A percentile compares a stretch with the other conserved stretches of the same genome.
These are phyloP conservation scores for Cheilosia grossa DNA, from an alignment of 2,888 invertebrate genomes.

Conservation along the genomic window DNA sequence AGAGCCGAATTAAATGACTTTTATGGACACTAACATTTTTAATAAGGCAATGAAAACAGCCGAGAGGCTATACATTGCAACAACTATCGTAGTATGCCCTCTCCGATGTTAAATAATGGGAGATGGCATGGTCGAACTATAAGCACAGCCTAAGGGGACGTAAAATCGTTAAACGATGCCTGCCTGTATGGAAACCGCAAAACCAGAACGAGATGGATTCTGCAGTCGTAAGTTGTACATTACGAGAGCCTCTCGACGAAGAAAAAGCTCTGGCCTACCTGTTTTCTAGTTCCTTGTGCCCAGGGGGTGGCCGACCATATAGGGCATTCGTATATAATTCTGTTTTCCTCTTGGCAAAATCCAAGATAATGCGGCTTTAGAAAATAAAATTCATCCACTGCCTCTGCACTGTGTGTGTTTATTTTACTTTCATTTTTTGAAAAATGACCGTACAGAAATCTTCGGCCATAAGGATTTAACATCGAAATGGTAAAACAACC, in stretches of 20 bases:
- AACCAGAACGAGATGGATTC: conserved; percentile 50
- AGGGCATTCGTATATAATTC: conserved; percentile 13
- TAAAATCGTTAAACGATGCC: conserved; percentile 42
- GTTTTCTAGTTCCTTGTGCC: conserved; percentile 25
- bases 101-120: not conserved
- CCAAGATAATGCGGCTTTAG: conserved; percentile 56
- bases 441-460: conserved; percentile 34
- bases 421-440: not conserved
- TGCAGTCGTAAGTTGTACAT: conserved; percentile 35
- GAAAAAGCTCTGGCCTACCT: conserved; percentile 48
- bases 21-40: conserved; percentile 73
- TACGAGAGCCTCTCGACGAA: conserved; percentile 24
- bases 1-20: conserved; percentile 66
- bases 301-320: not conserved
- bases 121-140: not conserved
- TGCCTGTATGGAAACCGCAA: conserved; percentile 28
- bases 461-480: conserved; percentile 45
- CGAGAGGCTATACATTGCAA: conserved; percentile 67
- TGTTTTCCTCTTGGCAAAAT: conserved; percentile 19
- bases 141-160: conserved; percentile 28
- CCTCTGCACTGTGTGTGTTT: not conserved
- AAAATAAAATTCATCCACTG: conserved; percentile 51
- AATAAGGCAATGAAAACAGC: conserved; percentile 73
- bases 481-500: conserved; percentile 26
- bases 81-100: conserved; percentile 39